Conservation (phyloP, 2,113 vertebrate species). For the Microtus ochrogaster region DNA sequence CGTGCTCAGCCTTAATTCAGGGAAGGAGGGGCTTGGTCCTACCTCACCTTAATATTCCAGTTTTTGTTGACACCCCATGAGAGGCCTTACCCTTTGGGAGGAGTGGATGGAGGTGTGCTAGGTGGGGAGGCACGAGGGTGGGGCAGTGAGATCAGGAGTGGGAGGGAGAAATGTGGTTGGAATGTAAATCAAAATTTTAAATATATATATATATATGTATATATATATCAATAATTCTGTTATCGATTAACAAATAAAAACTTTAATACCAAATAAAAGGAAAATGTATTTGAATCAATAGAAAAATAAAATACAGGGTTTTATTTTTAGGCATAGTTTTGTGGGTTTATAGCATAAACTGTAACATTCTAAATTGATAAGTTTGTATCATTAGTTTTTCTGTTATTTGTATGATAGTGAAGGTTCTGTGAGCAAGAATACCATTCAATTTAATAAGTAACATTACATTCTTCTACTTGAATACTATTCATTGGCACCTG, state of each 20-base stretch:
- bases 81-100: too few relatives aligned
- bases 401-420: conserved; percentile 52
- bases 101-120: too few relatives aligned
- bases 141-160: too few relatives aligned
- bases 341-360: not conserved
- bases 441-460: conserved; percentile 53
- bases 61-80: too few relatives aligned
- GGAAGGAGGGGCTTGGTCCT: too few relatives aligned
- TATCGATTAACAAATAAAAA: conserved; percentile 15
- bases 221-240: too few relatives aligned
- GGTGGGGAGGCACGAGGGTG: too few relatives aligned
- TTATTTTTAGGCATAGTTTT: not conserved
- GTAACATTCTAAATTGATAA: conserved; percentile 35
- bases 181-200: too few relatives aligned
- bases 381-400: conserved; percentile 38
- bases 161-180: too few relatives aligned
- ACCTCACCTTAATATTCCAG: too few relatives aligned
- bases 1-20: too few relatives aligned
- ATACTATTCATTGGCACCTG: not conserved
- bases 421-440: conserved; percentile 51
- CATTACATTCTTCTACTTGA: not conserved
- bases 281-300: conserved; percentile 43
- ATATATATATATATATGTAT: too few relatives aligned
- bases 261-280: not conserved
- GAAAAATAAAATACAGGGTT: not conserved